Conservation (phyloP, 2,888 invertebrate genomes). For the Mesorhabditis belari region DNA sequence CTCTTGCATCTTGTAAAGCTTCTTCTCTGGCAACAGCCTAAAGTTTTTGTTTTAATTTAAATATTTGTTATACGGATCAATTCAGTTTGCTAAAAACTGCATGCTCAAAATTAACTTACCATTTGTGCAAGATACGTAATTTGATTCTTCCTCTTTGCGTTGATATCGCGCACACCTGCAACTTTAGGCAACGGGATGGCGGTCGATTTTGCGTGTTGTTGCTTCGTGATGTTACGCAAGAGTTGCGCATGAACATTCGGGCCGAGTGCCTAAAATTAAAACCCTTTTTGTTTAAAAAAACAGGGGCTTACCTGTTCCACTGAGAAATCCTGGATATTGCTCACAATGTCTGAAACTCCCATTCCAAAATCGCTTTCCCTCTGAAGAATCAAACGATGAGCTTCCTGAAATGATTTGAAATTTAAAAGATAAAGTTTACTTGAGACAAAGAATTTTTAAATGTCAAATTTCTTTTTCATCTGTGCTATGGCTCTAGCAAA, state of each 20-base stretch:
- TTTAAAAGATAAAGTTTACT: no score
- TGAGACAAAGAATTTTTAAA: no score
- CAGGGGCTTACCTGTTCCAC: background rate
- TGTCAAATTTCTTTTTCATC: no score
- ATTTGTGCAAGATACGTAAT: constrained; percentile 50
- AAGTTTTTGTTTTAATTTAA: no score
- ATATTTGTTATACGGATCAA: background rate
- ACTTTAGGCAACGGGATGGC: background rate
- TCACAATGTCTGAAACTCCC: background rate
- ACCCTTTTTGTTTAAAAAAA: background rate
- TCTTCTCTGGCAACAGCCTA: constrained; percentile 49
- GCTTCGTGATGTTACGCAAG: background rate
- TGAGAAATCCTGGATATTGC: background rate
- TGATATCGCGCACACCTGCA: constrained; percentile 15
- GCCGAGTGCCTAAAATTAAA: background rate
- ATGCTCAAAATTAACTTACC: constrained; percentile 12
- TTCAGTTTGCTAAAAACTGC: no score
- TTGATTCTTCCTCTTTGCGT: constrained; percentile 50
- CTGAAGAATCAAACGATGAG: background rate
- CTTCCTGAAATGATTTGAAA: background rate
- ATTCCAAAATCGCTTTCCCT: background rate
- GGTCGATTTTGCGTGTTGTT: background rate
- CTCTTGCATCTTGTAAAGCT: constrained; percentile 49
- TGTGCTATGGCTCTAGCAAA: no score
- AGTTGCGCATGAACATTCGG: background rate